phyloP scores from a whole-genome alignment of 2,797 vertebrate species.

The Takifugu rubripes region DNA sequence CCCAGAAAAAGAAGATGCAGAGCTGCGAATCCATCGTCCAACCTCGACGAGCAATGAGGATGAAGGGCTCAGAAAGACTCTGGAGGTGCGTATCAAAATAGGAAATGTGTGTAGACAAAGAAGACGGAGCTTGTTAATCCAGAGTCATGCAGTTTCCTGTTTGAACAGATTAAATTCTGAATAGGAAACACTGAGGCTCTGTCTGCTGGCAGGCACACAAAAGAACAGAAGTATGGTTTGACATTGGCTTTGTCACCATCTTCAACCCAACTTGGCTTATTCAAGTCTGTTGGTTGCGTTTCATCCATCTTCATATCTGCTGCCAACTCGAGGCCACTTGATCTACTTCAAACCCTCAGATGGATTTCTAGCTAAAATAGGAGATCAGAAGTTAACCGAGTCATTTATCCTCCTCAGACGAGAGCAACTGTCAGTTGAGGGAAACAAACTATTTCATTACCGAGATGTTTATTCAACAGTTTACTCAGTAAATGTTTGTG shows the following conservation, averaged over 20 bases:
- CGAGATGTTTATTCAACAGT: too few relatives aligned
- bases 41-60: conserved; percentile 76
- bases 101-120: neutral
- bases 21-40: conserved; percentile 77
- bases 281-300: conserved; percentile 28
- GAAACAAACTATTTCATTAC: too few relatives aligned
- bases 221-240: conserved; percentile 10
- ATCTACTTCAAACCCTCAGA: conserved; percentile 44
- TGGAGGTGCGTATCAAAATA: conserved; percentile 71
- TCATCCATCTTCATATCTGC: conserved; percentile 33
- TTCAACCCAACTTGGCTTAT: conserved; percentile 17
- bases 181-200: conserved; percentile 8
- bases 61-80: conserved; percentile 79
- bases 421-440: conserved; percentile 19
- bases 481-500: neutral
- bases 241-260: neutral
- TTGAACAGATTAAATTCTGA: conserved; percentile 6
- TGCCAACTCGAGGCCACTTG: conserved; percentile 27
- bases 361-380: conserved; percentile 43
- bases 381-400: conserved; percentile 48
- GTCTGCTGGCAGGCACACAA: conserved; percentile 19
- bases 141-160: neutral
- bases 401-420: conserved; percentile 41
- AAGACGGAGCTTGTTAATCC: neutral
- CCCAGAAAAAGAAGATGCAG: conserved; percentile 82